Evolutionary conservation across 2,888 invertebrate genomes (phyloP), one percentile per base, ranked within the genome.

Genomic region (Bombylius discolor): DNA sequence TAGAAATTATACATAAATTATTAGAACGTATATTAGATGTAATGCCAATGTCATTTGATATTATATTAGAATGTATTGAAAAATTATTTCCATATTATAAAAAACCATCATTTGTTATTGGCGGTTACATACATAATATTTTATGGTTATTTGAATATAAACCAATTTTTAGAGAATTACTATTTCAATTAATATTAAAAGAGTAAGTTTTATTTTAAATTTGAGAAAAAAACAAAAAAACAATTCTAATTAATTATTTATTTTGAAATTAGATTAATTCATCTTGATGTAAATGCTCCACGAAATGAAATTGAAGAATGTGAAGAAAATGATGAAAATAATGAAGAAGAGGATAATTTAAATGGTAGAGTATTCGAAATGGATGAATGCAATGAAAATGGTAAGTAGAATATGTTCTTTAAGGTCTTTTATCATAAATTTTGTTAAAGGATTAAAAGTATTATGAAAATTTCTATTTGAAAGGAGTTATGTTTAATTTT

Each of bases 71-170:
- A 50, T 76, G 81, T 12, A 72, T 90, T 23, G 75, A 78, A 55
- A 76, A 77, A 5, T 76, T 79, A 51, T 93, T 85, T 71, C 95
- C 95, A 0, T 94, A 89, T 69, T 80, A 83, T 68, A 85, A 82
- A 65, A 82, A 80, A 56, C 77, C 83, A 1, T 74, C 82, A 5
- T 82, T 82, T 64, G 69, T 79, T 1, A 86, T 89, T 61, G 84
- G 86, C 65, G 81, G 84, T 12, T 95, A 87, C 70, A 70, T 90
- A 23, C 81, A 85, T 66, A 91, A 92, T 71, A 70, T 92, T 48
- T 77, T 95, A 53, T 82, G 83, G 78, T 78, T 92, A 62, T 75
- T 84, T 58, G 80, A 83, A 48, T 90, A 90, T 68, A 80, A 87
- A 62, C 88, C 90, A 0, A 77, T 80, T 0, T 76, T 89, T 53